Evolutionary conservation across 2,797 vertebrate species (phyloP), one percentile per base, ranked within the genome.

Genomic region (Thalassophryne amazonica): DNA sequence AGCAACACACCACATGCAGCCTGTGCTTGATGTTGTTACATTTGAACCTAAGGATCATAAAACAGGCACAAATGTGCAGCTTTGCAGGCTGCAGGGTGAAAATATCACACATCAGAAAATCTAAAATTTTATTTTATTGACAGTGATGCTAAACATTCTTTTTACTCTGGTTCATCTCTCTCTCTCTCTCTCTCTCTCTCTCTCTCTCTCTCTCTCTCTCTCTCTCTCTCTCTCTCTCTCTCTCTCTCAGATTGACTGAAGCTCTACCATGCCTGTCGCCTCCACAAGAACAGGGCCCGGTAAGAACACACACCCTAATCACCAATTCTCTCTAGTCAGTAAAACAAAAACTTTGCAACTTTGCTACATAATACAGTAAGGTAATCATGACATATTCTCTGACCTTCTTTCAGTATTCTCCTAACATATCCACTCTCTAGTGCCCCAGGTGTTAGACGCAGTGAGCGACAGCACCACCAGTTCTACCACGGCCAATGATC

Each of bases 401-500:
- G 7, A 40, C n/a, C 7, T 5, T 21, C 32, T 28, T 30, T 9
- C 11, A 15, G 15, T 17, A 10, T 24, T 13, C 14, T 10, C 14
- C 3, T 19, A 12, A 15, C 23, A 5, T 6, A 42, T 10, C 13
- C 1, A 4, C 4, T 16, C 18, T 13, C 6, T 21, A 89, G 93
- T 86, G 75, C 92, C 92, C 83, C 94, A 95, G 80, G 92, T 94
- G 54, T 80, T 94, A 83, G 95, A 98, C 67, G 90, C 92, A 32
- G 92, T 96, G 83, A 95, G 94, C 14, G 95, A 96, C 80, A 93
- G 93, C 73, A 93, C 93, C 3, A 63, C 57, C 3, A 92, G 92
- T 41, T 95, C 95, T 6, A 93, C 94, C 35, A 96, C 93, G 0
- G 95, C 96, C 76, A 97, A 98, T 81, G 96, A 97, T 85, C 93